A percentile compares a stretch with the other conserved stretches of the same genome.
These are phyloP conservation scores for Podarcis cretensis DNA, from an alignment of 2,113 vertebrate genomes.

Conservation along the genomic window DNA sequence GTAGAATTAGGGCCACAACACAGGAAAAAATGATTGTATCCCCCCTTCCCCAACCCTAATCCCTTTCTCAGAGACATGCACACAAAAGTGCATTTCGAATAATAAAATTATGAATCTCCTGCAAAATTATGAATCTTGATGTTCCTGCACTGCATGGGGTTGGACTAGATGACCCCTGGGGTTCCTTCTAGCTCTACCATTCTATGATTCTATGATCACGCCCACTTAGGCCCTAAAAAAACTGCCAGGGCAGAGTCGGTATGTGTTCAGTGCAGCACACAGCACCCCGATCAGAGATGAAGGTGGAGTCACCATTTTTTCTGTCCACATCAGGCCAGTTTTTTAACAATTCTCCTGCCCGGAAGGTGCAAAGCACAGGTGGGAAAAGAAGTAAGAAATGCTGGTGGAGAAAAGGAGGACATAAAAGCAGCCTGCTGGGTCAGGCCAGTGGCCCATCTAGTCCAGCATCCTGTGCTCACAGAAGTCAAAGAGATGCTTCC, in stretches of 20 bases:
- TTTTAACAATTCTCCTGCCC: neutral
- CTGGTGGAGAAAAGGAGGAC: neutral
- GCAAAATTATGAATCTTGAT: neutral
- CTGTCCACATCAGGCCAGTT: neutral
- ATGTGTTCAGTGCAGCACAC: neutral
- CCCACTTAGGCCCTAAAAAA: neutral
- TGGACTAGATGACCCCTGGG: no score
- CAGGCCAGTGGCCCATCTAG: no score
- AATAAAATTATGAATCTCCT: neutral
- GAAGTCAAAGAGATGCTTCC: no score
- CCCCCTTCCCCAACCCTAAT: no score
- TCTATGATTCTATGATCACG: no score
- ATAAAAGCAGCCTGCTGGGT: no score
- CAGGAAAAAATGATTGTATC: neutral
- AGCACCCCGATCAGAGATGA: neutral
- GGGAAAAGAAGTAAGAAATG: neutral
- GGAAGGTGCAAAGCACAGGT: neutral
- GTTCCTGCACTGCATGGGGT: no score
- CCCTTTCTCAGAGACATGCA: neutral
- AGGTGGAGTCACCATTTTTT: neutral
- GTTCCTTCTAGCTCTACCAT: no score
- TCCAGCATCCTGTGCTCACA: no score
- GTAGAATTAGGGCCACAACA: neutral
- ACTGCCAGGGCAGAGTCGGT: no score
- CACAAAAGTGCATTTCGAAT: neutral